These are phyloP conservation scores for Sciurus carolinensis DNA, from an alignment of 2,797 vertebrate genomes.

Conservation along the genomic window DNA sequence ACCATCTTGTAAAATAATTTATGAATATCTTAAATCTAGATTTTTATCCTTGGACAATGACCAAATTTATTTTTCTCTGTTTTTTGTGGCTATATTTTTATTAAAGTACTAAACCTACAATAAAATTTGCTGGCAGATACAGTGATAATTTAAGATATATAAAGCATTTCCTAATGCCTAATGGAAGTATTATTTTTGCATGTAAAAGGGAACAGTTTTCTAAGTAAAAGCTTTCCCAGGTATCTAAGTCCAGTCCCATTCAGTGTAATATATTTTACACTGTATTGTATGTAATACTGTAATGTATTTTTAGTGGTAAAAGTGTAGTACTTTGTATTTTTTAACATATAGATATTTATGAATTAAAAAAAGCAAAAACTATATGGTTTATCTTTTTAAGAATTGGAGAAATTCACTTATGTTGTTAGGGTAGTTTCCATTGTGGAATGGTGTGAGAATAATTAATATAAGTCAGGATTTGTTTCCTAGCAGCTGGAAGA, in stretches of 20 bases:
- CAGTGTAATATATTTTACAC: background rate
- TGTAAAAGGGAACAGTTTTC: constrained; percentile 9
- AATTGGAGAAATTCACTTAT: constrained; percentile 4
- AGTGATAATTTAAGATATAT: constrained; percentile 39
- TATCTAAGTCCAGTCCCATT: constrained; percentile 41
- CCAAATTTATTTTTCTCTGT: constrained; percentile 43
- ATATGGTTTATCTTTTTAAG: constrained; percentile 26
- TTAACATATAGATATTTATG: constrained; percentile 5
- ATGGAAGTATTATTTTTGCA: constrained; percentile 1
- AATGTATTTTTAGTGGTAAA: background rate
- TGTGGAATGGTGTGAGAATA: constrained; percentile 26
- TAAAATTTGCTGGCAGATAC: constrained; percentile 30
- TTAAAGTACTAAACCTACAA: background rate
- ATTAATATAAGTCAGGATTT: constrained; percentile 60
- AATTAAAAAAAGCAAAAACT: background rate
- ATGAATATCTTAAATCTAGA: constrained; percentile 26
- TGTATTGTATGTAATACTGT: too few species aligned
- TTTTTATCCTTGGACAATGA: background rate
- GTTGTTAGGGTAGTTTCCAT: background rate
- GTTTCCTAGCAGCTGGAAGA: constrained; percentile 57
- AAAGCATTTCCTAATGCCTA: background rate
- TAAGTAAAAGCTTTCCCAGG: constrained; percentile 2
- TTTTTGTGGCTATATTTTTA: background rate
- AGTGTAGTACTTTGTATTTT: background rate
- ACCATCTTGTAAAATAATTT: constrained; percentile 34